Percentiles rank a stretch among this genome's conserved stretches.
These are phyloP conservation scores for Melieria crassipennis DNA, from an alignment of 2,888 invertebrate genomes.

Conservation along the genomic window DNA sequence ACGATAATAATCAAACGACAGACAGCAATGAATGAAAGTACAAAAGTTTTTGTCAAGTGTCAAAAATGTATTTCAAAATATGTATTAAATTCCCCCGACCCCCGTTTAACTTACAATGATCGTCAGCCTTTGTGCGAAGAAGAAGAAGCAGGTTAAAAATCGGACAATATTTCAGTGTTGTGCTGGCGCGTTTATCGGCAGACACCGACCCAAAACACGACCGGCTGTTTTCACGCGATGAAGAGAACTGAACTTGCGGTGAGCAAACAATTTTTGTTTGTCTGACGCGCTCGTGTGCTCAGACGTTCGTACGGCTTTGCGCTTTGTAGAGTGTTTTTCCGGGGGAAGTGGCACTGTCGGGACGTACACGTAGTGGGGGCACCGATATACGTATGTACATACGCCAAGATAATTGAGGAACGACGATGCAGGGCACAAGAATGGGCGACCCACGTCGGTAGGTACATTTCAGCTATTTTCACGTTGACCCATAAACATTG, in stretches of 20 bases:
- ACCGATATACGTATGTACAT: too few species aligned
- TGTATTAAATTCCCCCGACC: slow-evolving; percentile 19
- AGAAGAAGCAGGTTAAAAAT: too few species aligned
- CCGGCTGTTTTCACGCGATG: slow-evolving; percentile 47
- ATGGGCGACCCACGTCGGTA: too few species aligned
- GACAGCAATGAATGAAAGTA: background rate
- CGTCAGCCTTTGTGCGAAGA: too few species aligned
- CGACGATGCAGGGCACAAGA: too few species aligned
- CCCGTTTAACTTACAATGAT: slow-evolving; percentile 6
- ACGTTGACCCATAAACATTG: too few species aligned
- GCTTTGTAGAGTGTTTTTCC: slow-evolving; percentile 2
- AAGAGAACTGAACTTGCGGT: slow-evolving; percentile 51
- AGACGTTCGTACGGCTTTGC: slow-evolving; percentile 27
- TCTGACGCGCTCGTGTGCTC: slow-evolving; percentile 37
- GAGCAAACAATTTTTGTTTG: slow-evolving; percentile 40
- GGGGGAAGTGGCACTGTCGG: too few species aligned
- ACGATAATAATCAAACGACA: slow-evolving; percentile 3
- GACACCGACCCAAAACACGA: slow-evolving; percentile 39
- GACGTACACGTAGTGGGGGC: too few species aligned
- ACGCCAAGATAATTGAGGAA: too few species aligned
- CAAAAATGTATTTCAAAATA: slow-evolving; percentile 4
- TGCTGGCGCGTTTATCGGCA: background rate
- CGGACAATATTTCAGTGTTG: too few species aligned
- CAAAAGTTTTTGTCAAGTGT: slow-evolving; percentile 13
- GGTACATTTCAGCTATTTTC: too few species aligned